Evolutionary conservation across 2,888 invertebrate species (phyloP).

Genomic region (Aphelenchoides bicaudatus): DNA sequence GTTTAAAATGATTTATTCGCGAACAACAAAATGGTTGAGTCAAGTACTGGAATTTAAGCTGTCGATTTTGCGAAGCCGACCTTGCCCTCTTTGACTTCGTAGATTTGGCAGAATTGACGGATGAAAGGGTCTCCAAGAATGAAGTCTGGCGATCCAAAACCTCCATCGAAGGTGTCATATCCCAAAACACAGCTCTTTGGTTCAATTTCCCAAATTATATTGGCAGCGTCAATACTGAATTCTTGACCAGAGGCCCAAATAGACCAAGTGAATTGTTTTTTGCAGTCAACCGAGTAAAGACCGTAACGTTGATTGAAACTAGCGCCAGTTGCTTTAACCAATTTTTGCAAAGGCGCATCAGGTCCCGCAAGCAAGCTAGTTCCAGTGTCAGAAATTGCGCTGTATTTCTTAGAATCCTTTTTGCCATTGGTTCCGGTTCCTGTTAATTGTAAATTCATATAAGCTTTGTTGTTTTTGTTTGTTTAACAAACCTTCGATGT

Average conservation of each 20-base stretch:
- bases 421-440: slow-evolving; percentile 12
- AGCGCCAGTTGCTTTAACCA: slow-evolving; percentile 3
- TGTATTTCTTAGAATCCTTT: not conserved
- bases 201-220: slow-evolving; percentile 11
- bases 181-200: not conserved
- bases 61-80: too few relatives aligned
- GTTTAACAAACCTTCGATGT: too few relatives aligned
- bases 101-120: not conserved
- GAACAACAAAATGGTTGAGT: too few relatives aligned
- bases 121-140: slow-evolving; percentile 8
- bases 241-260: not conserved
- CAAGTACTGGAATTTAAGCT: too few relatives aligned
- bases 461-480: too few relatives aligned
- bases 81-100: too few relatives aligned
- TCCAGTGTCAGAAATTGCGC: slow-evolving; percentile 19
- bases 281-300: slow-evolving; percentile 7
- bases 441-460: too few relatives aligned
- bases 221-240: not conserved
- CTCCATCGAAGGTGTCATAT: not conserved
- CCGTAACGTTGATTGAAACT: not conserved
- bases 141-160: slow-evolving; percentile 3
- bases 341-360: not conserved
- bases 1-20: too few relatives aligned
- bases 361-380: slow-evolving; percentile 20
- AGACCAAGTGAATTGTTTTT: slow-evolving; percentile 13